Conservation (phyloP, 2,797 vertebrate species). For the Spinibarbus caldwelli region DNA sequence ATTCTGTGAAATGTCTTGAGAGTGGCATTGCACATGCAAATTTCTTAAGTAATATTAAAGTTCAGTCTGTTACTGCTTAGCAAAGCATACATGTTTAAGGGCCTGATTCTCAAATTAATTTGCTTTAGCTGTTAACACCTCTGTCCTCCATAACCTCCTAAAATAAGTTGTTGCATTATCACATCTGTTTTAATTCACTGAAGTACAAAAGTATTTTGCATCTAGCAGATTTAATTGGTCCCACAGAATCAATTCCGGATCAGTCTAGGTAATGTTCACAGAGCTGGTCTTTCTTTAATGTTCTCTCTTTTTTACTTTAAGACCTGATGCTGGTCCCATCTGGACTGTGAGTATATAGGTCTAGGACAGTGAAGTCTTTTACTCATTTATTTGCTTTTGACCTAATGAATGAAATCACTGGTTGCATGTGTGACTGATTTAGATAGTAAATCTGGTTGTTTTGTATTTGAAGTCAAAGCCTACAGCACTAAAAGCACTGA, state of each 20-base stretch:
- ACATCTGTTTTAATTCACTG: constrained; percentile 23
- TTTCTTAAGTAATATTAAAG: background rate
- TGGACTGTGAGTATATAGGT: background rate
- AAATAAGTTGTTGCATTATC: constrained; percentile 22
- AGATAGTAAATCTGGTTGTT: constrained; percentile 3
- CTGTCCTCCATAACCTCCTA: constrained; percentile 16
- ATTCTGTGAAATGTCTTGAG: background rate
- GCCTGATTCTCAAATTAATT: constrained; percentile 11
- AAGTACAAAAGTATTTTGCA: constrained; percentile 25
- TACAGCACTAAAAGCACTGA: constrained; percentile 2
- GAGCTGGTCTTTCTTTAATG: background rate
- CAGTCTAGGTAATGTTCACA: constrained; percentile 7
- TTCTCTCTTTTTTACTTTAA: background rate
- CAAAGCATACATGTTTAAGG: background rate
- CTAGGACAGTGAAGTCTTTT: background rate
- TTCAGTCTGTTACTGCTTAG: background rate
- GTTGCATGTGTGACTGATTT: background rate
- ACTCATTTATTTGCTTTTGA: background rate
- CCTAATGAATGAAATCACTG: constrained; percentile 1
- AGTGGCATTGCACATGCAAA: background rate
- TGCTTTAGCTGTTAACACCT: constrained; percentile 27
- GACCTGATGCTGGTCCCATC: background rate
- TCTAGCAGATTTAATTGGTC: constrained; percentile 38
- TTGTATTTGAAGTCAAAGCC: background rate
- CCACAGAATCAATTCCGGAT: constrained; percentile 15